Conservation (phyloP, 1,140 invertebrate species). For the Diachasmimorpha longicaudata region DNA sequence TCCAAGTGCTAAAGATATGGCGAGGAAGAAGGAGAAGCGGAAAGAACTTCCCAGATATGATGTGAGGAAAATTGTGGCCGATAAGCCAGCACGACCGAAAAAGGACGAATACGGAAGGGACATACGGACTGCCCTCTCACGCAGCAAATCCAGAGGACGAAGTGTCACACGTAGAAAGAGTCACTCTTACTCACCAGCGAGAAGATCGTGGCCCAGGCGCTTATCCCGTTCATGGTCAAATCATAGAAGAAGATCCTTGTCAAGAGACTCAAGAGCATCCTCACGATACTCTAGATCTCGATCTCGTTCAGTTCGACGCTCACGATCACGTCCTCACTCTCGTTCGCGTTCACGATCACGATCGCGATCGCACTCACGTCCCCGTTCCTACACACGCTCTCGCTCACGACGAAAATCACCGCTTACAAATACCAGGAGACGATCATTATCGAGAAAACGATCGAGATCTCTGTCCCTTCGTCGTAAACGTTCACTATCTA, state of each 20-base stretch:
- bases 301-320: not conserved
- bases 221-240: conserved; percentile 32
- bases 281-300: not conserved
- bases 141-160: conserved; percentile 54
- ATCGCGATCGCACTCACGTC: conserved; percentile 27
- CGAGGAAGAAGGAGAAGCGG: conserved; percentile 74
- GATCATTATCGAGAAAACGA: conserved; percentile 46
- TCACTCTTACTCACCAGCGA: conserved; percentile 29
- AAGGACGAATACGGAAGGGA: conserved; percentile 85
- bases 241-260: not conserved
- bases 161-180: conserved; percentile 35
- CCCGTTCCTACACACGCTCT: conserved; percentile 31
- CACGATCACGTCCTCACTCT: not conserved
- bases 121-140: conserved; percentile 55
- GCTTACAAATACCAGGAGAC: conserved; percentile 41
- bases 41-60: conserved; percentile 84
- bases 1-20: conserved; percentile 43
- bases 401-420: conserved; percentile 49
- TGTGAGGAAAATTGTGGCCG: conserved; percentile 77
- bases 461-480: conserved; percentile 36
- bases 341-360: conserved; percentile 18
- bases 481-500: conserved; percentile 41
- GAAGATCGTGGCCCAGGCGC: conserved; percentile 29
- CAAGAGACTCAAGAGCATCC: not conserved
- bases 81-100: conserved; percentile 68